Evolutionary conservation across 2,888 invertebrate species (phyloP).

Genomic region (Cheilosia variabilis): DNA sequence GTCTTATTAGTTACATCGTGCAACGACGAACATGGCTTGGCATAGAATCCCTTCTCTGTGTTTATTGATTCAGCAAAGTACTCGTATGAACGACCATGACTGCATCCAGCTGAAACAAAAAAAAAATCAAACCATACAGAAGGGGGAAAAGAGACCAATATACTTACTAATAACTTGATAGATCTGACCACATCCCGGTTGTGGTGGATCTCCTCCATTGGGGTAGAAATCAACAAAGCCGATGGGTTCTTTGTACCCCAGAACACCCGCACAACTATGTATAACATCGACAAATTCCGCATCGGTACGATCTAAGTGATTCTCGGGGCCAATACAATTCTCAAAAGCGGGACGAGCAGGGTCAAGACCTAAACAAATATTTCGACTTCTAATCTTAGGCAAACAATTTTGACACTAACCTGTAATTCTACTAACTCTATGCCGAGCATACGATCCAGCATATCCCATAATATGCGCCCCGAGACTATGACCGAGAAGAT

Average conservation of each 20-base stretch:
- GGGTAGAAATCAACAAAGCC: slow-evolving; percentile 91
- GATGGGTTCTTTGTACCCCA: slow-evolving; percentile 85
- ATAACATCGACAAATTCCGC: slow-evolving; percentile 90
- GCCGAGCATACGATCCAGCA: slow-evolving; percentile 84
- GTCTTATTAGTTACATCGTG: slow-evolving; percentile 79
- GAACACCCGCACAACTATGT: slow-evolving; percentile 88
- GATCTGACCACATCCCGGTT: slow-evolving; percentile 87
- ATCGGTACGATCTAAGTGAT: slow-evolving; percentile 86
- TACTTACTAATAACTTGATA: slow-evolving; percentile 82
- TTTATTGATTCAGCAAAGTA: slow-evolving; percentile 88
- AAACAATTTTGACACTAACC: slow-evolving; percentile 81
- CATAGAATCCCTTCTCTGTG: slow-evolving; percentile 85
- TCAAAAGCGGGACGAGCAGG: slow-evolving; percentile 86
- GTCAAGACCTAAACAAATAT: slow-evolving; percentile 85
- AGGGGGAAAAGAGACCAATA: neutral
- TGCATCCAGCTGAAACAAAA: slow-evolving; percentile 86
- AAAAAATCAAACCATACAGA: neutral
- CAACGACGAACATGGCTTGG: slow-evolving; percentile 86
- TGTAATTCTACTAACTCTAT: slow-evolving; percentile 85
- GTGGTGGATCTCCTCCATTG: slow-evolving; percentile 87
- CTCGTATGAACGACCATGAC: slow-evolving; percentile 87
- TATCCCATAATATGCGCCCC: slow-evolving; percentile 87
- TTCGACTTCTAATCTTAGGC: neutral
- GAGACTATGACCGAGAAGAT: slow-evolving; percentile 85
- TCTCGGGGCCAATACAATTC: slow-evolving; percentile 82